Conservation (phyloP, 1,140 invertebrate genomes). For the Bathynomus jamesi region DNA sequence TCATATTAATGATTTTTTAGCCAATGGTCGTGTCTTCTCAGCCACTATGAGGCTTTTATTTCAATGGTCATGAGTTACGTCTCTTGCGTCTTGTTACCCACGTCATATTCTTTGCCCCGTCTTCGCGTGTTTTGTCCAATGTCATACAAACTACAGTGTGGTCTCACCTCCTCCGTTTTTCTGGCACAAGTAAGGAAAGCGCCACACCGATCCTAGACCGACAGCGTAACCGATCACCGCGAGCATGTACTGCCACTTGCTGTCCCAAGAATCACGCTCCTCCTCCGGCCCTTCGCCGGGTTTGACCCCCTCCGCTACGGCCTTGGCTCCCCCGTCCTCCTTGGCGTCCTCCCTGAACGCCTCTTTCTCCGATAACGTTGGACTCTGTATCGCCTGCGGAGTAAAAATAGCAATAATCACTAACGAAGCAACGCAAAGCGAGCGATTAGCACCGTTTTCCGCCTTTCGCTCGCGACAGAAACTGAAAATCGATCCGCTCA, state of each 20-base stretch:
- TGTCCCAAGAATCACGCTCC: conserved; percentile 79
- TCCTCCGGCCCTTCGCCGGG: conserved; percentile 57
- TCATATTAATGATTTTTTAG: too few species aligned
- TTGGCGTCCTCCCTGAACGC: conserved; percentile 12
- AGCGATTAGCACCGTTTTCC: too few species aligned
- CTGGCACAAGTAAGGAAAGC: conserved; percentile 82
- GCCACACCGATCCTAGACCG: conserved; percentile 87
- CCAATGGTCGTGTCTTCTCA: too few species aligned
- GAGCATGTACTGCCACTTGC: conserved; percentile 80
- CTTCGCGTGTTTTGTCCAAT: too few species aligned
- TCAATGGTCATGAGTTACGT: too few species aligned
- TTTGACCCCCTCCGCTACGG: conserved; percentile 13
- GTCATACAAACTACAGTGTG: too few species aligned
- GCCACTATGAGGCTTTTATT: too few species aligned
- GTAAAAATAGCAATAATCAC: not conserved
- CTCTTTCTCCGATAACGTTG: conserved; percentile 24
- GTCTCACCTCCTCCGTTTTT: conserved; percentile 75
- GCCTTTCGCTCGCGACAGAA: too few species aligned
- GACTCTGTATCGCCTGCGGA: conserved; percentile 31
- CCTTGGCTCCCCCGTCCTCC: conserved; percentile 22
- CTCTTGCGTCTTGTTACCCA: too few species aligned
- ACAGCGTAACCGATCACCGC: conserved; percentile 88
- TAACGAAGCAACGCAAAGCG: too few species aligned
- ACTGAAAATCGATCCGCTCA: too few species aligned
- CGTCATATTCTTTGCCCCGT: too few species aligned